Conservation (phyloP, 1,140 invertebrate genomes). For the Octopus bimaculoides region DNA sequence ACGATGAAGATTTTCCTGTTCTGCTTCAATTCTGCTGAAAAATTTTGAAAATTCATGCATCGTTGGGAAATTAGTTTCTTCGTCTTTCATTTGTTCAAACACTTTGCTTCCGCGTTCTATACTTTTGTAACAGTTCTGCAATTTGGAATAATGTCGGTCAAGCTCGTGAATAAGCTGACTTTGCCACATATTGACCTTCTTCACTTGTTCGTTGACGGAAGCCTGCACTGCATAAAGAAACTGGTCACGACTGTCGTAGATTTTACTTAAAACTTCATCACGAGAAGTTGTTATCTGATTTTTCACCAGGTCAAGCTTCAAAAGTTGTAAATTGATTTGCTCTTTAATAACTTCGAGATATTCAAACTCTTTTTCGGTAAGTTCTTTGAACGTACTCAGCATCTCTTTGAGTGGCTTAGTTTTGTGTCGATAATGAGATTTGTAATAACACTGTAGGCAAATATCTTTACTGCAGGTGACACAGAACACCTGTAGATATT, state of each 20-base stretch:
- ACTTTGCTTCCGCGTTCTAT: neutral
- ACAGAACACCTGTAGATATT: conserved; percentile 3
- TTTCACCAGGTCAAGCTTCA: neutral
- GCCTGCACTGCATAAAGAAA: neutral
- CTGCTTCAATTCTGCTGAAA: neutral
- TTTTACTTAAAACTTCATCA: neutral
- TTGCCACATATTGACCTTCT: neutral
- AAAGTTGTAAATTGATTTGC: neutral
- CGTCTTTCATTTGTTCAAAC: neutral
- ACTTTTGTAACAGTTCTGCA: neutral
- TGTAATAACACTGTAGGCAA: neutral
- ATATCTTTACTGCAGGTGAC: neutral
- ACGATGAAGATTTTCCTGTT: neutral
- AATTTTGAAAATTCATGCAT: neutral
- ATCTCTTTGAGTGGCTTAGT: neutral
- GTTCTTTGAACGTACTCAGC: neutral
- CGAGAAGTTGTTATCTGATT: neutral
- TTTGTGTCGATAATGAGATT: neutral
- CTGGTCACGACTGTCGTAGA: neutral
- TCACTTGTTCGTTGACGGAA: neutral
- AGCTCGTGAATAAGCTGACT: neutral
- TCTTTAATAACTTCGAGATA: neutral
- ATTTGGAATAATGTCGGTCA: neutral
- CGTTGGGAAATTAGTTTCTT: neutral
- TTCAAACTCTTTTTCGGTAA: neutral